These are phyloP conservation scores for Rhopalosiphum padi DNA, from an alignment of 1,140 invertebrate species.

Conservation along the genomic window DNA sequence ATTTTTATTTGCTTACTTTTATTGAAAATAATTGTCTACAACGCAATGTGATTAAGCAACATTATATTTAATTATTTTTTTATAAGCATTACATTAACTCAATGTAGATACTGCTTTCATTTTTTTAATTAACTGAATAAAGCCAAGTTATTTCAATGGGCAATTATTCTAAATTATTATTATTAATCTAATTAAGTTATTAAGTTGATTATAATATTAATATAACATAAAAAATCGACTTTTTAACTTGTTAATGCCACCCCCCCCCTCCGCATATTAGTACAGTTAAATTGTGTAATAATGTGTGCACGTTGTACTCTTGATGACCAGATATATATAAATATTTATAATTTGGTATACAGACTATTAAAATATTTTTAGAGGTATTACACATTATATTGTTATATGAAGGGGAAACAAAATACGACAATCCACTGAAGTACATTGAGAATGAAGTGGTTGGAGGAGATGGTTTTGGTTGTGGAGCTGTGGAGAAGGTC, in stretches of 20 bases:
- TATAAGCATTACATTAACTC: neutral
- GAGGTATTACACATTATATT: neutral
- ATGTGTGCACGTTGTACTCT: neutral
- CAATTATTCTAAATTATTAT: neutral
- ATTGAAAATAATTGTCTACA: too few relatives aligned
- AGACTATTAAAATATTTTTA: neutral
- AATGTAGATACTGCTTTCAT: neutral
- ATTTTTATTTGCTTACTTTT: too few relatives aligned
- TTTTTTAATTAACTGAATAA: neutral
- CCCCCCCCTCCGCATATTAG: too few relatives aligned
- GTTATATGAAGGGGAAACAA: neutral
- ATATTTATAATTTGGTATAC: neutral
- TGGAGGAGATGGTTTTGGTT: neutral
- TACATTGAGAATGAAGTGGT: neutral
- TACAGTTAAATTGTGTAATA: too few relatives aligned
- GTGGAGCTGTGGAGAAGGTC: neutral
- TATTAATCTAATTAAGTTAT: neutral
- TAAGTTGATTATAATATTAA: neutral
- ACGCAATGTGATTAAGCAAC: neutral
- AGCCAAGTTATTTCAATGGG: neutral
- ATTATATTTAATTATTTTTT: neutral
- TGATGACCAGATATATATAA: neutral
- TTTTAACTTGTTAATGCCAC: too few relatives aligned
- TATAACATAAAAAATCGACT: neutral
- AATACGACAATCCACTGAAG: neutral